Evolutionary conservation across 2,888 invertebrate genomes (phyloP).

Genomic region (Hermaeophaga mercurialis): DNA sequence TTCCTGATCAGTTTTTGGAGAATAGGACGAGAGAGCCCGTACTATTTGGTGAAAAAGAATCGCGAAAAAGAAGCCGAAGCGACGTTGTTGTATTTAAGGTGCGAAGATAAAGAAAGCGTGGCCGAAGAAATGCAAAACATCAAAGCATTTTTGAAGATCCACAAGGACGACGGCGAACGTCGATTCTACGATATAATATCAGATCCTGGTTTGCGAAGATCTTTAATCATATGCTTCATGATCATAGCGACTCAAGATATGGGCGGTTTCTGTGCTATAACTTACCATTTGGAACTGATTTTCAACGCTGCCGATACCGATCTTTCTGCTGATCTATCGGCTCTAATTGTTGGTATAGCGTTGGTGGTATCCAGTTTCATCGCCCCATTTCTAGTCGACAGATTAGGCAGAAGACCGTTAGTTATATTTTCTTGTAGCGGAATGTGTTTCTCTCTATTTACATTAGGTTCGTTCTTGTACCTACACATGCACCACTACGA

Average conservation of each 20-base stretch:
- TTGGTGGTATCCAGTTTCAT: conserved; percentile 72
- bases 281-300: conserved; percentile 75
- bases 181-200: conserved; percentile 65
- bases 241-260: conserved; percentile 72
- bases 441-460: conserved; percentile 66
- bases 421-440: conserved; percentile 71
- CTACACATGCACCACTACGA: conserved; percentile 54
- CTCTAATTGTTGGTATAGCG: conserved; percentile 76
- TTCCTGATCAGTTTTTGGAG: conserved; percentile 63
- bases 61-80: conserved; percentile 65
- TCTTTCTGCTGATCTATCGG: conserved; percentile 66
- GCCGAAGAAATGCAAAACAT: conserved; percentile 60
- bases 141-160: conserved; percentile 1
- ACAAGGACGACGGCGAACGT: conserved; percentile 51
- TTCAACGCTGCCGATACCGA: conserved; percentile 68
- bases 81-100: conserved; percentile 71
- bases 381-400: conserved; percentile 76
- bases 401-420: conserved; percentile 72
- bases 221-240: conserved; percentile 69
- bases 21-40: conserved; percentile 81
- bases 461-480: conserved; percentile 57
- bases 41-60: conserved; percentile 67
- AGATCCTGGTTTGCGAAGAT: conserved; percentile 71
- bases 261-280: conserved; percentile 76
- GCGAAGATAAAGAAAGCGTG: conserved; percentile 66